A percentile compares a stretch with the other conserved stretches of the same genome.
Conservation (phyloP, 2,113 vertebrate genomes). For the Xenopus borealis region DNA sequence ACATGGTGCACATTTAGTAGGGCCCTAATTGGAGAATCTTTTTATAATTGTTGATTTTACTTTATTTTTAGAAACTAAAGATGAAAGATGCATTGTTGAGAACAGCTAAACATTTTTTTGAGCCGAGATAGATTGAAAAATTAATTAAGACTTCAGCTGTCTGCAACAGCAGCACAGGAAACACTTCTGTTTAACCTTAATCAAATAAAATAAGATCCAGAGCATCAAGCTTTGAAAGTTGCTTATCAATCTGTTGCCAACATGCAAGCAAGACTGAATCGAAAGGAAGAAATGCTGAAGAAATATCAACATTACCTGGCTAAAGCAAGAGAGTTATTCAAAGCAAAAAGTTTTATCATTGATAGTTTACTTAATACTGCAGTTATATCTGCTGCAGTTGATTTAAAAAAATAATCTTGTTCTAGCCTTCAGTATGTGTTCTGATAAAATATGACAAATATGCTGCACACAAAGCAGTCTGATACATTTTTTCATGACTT, state of each 20-base stretch:
- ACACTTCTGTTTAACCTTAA: conserved; percentile 69
- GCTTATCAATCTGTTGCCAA: conserved; percentile 84
- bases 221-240: conserved; percentile 69
- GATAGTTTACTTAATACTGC: no score
- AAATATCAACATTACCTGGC: conserved; percentile 82
- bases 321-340: conserved; percentile 75
- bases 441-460: no score
- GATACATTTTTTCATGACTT: no score
- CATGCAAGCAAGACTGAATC: conserved; percentile 84
- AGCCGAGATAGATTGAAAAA: conserved; percentile 91
- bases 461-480: no score
- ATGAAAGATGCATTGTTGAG: conserved; percentile 78
- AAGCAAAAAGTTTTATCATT: neutral
- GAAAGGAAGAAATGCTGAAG: conserved; percentile 87
- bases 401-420: no score
- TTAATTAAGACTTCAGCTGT: conserved; percentile 84
- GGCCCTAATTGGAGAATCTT: neutral
- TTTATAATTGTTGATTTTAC: neutral
- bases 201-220: conserved; percentile 64
- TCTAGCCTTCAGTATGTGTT: no score
- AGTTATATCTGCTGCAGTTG: no score
- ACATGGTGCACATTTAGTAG: no score
- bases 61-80: conserved; percentile 74
- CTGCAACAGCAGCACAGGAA: conserved; percentile 71
- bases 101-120: conserved; percentile 79